These are phyloP conservation scores for Galbula dea DNA, from an alignment of 2,113 vertebrate genomes.

Conservation along the genomic window DNA sequence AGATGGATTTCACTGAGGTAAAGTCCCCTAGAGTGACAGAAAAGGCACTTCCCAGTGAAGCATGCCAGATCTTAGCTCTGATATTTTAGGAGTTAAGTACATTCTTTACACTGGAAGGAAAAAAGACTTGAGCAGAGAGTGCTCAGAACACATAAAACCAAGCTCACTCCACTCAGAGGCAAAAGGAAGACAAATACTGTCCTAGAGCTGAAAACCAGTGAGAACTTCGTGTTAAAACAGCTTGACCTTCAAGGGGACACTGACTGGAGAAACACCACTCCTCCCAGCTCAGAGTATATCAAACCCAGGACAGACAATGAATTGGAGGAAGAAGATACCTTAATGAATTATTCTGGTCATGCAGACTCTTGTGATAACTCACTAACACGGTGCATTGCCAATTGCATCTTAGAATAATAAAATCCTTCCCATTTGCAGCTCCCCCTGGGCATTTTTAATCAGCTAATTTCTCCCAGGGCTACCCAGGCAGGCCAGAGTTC, in stretches of 20 bases:
- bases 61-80: background rate
- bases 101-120: background rate
- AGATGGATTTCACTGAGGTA: background rate
- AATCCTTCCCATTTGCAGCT: background rate
- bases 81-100: background rate
- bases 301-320: background rate
- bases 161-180: background rate
- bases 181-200: background rate
- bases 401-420: background rate
- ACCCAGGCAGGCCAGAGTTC: conserved; percentile 14
- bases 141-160: no score
- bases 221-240: background rate
- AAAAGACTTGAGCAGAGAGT: background rate
- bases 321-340: background rate
- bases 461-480: conserved; percentile 46
- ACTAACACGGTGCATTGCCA: background rate
- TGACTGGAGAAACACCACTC: background rate
- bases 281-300: background rate
- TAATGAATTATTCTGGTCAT: background rate
- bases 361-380: background rate
- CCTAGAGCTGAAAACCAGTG: background rate
- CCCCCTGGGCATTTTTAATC: conserved; percentile 26
- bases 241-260: background rate
- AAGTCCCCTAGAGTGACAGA: background rate
- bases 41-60: background rate